These are phyloP conservation scores for Frieseomelitta varia DNA, from an alignment of 1,140 invertebrate genomes.

Conservation along the genomic window DNA sequence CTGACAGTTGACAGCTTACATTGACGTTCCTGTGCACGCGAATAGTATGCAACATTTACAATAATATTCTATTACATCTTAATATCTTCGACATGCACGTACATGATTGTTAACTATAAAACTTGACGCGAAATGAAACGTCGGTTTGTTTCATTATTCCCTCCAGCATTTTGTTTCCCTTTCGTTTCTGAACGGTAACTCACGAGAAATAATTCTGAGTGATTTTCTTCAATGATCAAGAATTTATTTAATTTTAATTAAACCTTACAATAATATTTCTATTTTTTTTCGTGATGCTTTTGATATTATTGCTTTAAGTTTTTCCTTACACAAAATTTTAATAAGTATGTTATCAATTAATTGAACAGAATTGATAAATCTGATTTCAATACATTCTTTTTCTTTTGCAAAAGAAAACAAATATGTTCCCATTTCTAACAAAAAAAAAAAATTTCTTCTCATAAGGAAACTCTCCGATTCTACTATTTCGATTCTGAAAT, in stretches of 20 bases:
- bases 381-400: too few relatives aligned
- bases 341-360: too few relatives aligned
- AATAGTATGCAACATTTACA: conserved; percentile 8
- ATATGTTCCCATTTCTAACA: not conserved
- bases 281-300: too few relatives aligned
- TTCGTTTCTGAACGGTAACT: not conserved
- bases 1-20: conserved; percentile 40
- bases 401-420: not conserved
- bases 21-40: not conserved
- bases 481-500: not conserved
- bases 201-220: not conserved
- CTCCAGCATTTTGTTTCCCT: not conserved
- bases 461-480: not conserved
- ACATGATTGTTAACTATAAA: not conserved
- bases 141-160: not conserved
- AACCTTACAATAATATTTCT: too few relatives aligned
- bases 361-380: too few relatives aligned
- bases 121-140: not conserved
- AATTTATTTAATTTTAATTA: too few relatives aligned
- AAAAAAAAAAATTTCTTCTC: not conserved
- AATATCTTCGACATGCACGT: conserved; percentile 4
- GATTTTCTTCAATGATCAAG: not conserved
- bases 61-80: conserved; percentile 39
- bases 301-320: too few relatives aligned
- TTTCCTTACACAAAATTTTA: too few relatives aligned